Evolutionary conservation across 2,113 vertebrate species (phyloP).

Genomic region (Turnix velox): DNA sequence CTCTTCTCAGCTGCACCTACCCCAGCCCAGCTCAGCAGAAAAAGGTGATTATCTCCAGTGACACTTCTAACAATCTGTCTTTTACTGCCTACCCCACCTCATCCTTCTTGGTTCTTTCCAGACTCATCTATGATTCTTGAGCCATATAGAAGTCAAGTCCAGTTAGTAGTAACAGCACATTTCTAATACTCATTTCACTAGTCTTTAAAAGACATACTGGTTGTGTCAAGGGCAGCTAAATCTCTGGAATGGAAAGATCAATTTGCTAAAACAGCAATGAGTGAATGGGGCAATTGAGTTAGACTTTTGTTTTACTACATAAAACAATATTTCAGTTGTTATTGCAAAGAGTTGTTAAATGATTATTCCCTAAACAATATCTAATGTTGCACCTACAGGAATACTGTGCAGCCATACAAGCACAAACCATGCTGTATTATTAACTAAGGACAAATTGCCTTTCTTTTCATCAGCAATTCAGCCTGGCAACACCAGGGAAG

Average conservation of each 20-base stretch:
- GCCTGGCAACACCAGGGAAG: neutral
- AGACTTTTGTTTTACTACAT: neutral
- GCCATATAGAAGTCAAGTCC: neutral
- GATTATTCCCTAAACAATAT: neutral
- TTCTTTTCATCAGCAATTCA: neutral
- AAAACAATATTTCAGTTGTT: neutral
- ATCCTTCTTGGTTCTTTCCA: neutral
- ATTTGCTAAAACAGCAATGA: neutral
- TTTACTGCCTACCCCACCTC: neutral
- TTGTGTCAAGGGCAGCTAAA: neutral
- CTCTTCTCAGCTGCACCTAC: neutral
- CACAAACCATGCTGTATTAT: neutral
- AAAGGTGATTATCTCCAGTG: neutral
- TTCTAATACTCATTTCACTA: neutral
- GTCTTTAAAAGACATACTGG: neutral
- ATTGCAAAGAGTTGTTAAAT: neutral
- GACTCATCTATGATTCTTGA: neutral
- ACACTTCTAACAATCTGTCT: neutral
- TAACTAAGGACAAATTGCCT: neutral
- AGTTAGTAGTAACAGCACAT: neutral
- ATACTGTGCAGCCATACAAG: neutral
- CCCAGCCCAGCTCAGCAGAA: neutral
- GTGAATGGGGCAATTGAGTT: neutral
- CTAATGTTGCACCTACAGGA: neutral
- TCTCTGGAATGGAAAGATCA: neutral